These are phyloP conservation scores for Lophotriccus pileatus DNA, from an alignment of 2,797 vertebrate genomes.

Conservation along the genomic window DNA sequence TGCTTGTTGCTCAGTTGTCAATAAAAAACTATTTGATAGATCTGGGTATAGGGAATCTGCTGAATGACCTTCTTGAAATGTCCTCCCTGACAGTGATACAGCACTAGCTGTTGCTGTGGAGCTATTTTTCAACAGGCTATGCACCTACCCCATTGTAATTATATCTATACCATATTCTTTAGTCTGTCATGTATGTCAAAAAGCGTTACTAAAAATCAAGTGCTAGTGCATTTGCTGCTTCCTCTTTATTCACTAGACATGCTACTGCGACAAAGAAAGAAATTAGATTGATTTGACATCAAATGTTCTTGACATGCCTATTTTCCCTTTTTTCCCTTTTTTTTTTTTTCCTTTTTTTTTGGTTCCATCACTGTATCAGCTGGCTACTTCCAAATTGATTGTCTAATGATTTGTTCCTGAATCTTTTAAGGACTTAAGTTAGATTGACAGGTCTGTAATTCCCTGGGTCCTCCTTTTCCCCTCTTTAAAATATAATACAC, in stretches of 20 bases:
- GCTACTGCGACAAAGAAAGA: slow-evolving; percentile 6
- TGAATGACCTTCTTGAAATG: background rate
- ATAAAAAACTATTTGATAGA: background rate
- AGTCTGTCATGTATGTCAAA: slow-evolving; percentile 30
- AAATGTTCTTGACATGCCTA: background rate
- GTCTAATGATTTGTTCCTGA: slow-evolving; percentile 20
- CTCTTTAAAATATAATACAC: slow-evolving; percentile 2
- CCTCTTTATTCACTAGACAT: slow-evolving; percentile 5
- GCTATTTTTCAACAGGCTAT: background rate
- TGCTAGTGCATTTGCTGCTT: slow-evolving; percentile 9
- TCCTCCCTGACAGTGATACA: background rate
- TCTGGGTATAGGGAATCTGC: background rate
- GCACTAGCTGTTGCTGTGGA: background rate
- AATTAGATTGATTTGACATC: slow-evolving; percentile 34
- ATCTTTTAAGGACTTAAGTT: slow-evolving; percentile 30
- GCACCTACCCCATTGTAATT: slow-evolving; percentile 3
- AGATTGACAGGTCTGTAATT: slow-evolving; percentile 31
- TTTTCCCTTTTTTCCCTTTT: background rate
- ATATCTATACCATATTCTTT: background rate
- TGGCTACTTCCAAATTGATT: slow-evolving; percentile 30
- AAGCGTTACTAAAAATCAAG: background rate
- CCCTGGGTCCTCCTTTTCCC: background rate
- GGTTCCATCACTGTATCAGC: background rate
- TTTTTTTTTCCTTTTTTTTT: background rate
- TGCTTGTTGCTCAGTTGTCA: background rate